Base-by-base conservation (phyloP, 2,113 vertebrate species). In the Lasiurus cinereus region DNA sequence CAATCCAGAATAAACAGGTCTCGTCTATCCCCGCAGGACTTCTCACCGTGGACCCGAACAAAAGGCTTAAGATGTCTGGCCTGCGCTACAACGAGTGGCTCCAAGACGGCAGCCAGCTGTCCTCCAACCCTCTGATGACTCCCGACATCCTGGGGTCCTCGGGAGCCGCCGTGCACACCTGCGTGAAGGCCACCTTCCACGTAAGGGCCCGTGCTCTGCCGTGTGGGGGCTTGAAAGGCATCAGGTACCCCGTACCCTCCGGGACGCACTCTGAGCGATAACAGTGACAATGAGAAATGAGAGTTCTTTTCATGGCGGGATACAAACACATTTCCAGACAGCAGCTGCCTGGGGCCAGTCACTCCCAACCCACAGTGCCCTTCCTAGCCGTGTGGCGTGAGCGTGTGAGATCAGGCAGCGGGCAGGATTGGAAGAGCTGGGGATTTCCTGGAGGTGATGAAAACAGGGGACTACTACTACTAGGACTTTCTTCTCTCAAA, bases 121-220 rank as follows among this genome's bases (percentile, higher is more conserved):
- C 99, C 89, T 99, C 99, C 36, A 99, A 99, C 92, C 99, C 99
- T 24, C 98, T 99, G 27, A 99, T 99, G 99, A 99, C 99, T 3
- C 99, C 99, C 0, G 99, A 99, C 98, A 99, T 99, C 73, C 98
- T 99, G 2, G 99, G 99, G 67, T 99, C 99, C 31, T 99, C 99
- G n/a, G 99, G 99, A 79, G 99, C 98, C 93, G 98, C 99, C 1
- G 99, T 99, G 85, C 99, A 99, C 97, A 99, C 99, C 0, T 99
- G 99, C 56, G 99, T 99, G 98, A 99, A 99, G 98, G 99, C 99
- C 59, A 99, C 99, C 95, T 99, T 99, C 98, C 99, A 99, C 80
- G 99, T 99, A 97, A 99, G 99, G 70, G 88, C 64, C 87, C 52
- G 27, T 6, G 18, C 77, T 29, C 6, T 9, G 22, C 56, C 5